Base-by-base conservation (phyloP, 2,113 vertebrate species). In the Girardinichthys multiradiatus region DNA sequence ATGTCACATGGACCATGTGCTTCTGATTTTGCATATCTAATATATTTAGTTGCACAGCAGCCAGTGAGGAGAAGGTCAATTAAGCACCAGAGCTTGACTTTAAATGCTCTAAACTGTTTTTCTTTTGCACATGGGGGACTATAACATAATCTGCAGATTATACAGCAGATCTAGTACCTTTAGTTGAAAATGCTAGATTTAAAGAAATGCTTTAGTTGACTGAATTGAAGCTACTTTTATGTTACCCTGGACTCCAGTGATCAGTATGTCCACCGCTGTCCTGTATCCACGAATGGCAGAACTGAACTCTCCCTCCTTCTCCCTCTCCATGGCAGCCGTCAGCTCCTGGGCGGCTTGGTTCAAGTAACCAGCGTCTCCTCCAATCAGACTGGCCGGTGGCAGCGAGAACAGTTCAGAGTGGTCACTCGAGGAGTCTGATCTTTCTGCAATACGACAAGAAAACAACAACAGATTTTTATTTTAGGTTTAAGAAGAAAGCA, bases 231-330 rank as follows among this genome's bases (percentile, higher is more conserved):
- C 15, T 14, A 19, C 42, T n/a, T 1, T 37, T 5, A 19, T 2
- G 19, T 64, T 64, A 97, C 96, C 92, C 57, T 95, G 90, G 0
- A 94, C 92, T 57, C 96, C 96, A 63, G 91, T 94, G 66, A 97
- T 95, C 70, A 97, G 89, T 48, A 95, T 83, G 26, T 96, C 95
- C 39, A 97, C 96, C 0, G 95, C 96, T 0, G 90, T 90, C 81
- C 94, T 91, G 90, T 96, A 97, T 0, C 88, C 82, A 42, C 76
- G 86, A 58, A 96, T 91, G 31, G 96, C 96, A 51, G 87, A 86
- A 29, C 90, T 87, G 65, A 95, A 94, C 51, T 95, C 91, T 42
- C 93, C 92, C 0, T 94, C 88, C 76, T 81, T 87, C 83, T 94
- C 93, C 30, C 4, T 64, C 70, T 91, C 84, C 87, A 92, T 86